Percentiles rank a stretch among this genome's conserved stretches.
Evolutionary conservation across 2,888 invertebrate genomes (phyloP).

Genomic region (Uropetala carovei): DNA sequence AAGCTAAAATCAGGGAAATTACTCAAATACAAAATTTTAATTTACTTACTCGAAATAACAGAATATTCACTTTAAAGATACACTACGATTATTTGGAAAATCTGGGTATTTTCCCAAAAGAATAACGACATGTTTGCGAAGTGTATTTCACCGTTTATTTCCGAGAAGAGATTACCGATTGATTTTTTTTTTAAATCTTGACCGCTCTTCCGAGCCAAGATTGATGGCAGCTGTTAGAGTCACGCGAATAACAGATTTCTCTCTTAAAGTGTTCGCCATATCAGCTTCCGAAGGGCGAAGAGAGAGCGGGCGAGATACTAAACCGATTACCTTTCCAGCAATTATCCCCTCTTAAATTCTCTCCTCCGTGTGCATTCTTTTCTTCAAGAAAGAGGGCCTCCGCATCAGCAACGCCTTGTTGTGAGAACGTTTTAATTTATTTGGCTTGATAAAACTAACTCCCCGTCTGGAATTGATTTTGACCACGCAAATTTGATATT

Average conservation of each 20-base stretch:
- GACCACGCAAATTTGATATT: not conserved
- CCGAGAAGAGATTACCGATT: not conserved
- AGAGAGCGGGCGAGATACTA: not conserved
- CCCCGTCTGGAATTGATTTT: not conserved
- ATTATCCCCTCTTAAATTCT: too few relatives aligned
- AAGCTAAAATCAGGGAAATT: too few relatives aligned
- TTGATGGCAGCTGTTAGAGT: not conserved
- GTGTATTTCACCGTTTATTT: not conserved
- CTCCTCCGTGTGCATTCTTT: too few relatives aligned
- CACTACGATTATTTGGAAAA: too few relatives aligned
- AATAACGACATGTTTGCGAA: not conserved
- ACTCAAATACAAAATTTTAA: too few relatives aligned
- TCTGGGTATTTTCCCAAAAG: too few relatives aligned
- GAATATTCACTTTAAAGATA: too few relatives aligned
- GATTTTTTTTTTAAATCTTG: not conserved
- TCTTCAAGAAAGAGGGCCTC: too few relatives aligned
- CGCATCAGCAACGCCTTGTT: too few relatives aligned
- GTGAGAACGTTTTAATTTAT: too few relatives aligned
- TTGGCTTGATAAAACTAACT: too few relatives aligned
- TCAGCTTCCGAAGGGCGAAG: not conserved
- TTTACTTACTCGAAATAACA: too few relatives aligned
- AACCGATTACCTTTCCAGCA: not conserved
- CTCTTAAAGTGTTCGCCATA: not conserved
- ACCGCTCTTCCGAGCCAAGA: not conserved
- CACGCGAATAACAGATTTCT: constrained; percentile 19